These are phyloP conservation scores for Amphimedon queenslandica DNA, from an alignment of 37 sponge, comb jelly and placozoan species.

Conservation along the genomic window DNA sequence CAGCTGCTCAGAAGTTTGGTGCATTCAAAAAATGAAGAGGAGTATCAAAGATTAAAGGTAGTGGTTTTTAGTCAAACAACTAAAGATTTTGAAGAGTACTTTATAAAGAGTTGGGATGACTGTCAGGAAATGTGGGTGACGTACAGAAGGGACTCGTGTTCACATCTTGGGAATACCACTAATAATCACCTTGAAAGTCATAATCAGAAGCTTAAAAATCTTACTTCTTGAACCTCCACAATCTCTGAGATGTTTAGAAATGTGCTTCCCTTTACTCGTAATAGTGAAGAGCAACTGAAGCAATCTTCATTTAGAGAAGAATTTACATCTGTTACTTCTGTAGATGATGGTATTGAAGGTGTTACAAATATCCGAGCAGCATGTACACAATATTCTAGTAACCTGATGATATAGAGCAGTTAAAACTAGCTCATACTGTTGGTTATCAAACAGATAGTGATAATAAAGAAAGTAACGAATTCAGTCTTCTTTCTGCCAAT, in stretches of 20 bases:
- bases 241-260: constrained; percentile 11
- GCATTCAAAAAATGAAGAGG: background rate
- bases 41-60: background rate
- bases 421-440: background rate
- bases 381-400: constrained; percentile 1
- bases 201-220: constrained; percentile 20
- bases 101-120: constrained; percentile 12
- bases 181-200: constrained; percentile 17
- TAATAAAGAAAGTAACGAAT: background rate
- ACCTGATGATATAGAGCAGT: background rate
- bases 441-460: background rate
- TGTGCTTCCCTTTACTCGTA: background rate
- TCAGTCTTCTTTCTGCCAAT: background rate
- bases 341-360: background rate
- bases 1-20: background rate
- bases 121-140: constrained; percentile 28
- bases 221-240: background rate
- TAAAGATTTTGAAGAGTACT: background rate
- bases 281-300: background rate
- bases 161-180: constrained; percentile 24
- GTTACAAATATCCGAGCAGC: background rate
- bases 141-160: background rate
- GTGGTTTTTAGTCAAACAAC: background rate
- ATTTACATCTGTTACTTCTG: background rate
- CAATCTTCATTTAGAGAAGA: constrained; percentile 4